Evolutionary conservation across 1,140 invertebrate species (phyloP), one percentile per base, ranked within the genome.

Genomic region (Pseudachorutes palmiensis): DNA sequence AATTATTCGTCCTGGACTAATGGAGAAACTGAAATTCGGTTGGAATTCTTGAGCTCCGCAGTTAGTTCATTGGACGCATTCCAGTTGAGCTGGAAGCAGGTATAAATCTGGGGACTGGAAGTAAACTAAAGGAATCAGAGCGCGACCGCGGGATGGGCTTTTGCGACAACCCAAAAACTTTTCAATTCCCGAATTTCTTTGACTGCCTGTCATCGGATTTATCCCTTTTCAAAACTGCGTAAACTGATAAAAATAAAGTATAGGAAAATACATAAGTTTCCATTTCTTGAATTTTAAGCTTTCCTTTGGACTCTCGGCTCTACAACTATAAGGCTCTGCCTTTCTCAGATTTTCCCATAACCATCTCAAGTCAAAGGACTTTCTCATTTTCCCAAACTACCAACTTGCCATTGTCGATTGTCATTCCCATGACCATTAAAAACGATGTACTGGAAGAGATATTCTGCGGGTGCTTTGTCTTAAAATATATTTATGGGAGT

Each of bases 371-470:
- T n/a, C n/a, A n/a, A 41, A 41, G 19, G 5, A 41, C 36, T 41
- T 41, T 41, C 36, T 41, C 36, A 5, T 41, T 41, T 19, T 5
- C 36, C 36, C 19, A 41, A 41, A 41, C 36, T 41, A 19, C 19
- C 36, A 41, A 9, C 5, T 5, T 41, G 36, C 36, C 19, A 5
- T 41, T 41, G 5, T 41, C 36, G 5, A 55, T 55, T 55, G 3
- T 26, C 51, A 55, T 55, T 55, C 51, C 24, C 51, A 55, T 55
- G 9, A 55, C 51, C 51, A 55, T 55, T 55, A 55, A 55, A 55
- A 55, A 26, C 14, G 5, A 55, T 55, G 51, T 55, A 55, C 14
- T 55, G 51, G 51, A 55, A 55, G 51, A 26, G 12, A 5, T 24
- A 14, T 19, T 55, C 24, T 26, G 14, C 5, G n/a, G n/a, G n/a